Evolutionary conservation across 1,140 invertebrate species (phyloP).

Genomic region (Episyrphus balteatus): DNA sequence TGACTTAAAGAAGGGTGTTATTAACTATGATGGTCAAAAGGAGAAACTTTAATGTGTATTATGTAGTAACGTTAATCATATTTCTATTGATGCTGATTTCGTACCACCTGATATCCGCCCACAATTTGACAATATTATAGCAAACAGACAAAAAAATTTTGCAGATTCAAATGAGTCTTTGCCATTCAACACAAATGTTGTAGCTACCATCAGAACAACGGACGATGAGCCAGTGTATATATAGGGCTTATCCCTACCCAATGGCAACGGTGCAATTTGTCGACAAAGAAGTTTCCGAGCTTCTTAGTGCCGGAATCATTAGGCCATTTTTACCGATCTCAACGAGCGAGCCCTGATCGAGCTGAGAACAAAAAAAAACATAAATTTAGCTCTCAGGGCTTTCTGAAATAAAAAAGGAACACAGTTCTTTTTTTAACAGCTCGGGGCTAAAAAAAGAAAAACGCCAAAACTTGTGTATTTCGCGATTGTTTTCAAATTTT

Average conservation of each 20-base stretch:
- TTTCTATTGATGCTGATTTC: not conserved
- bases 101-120: too few species aligned
- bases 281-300: not conserved
- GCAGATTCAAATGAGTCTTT: not conserved
- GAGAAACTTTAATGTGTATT: not conserved
- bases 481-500: too few species aligned
- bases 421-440: too few species aligned
- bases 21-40: not conserved
- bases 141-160: too few species aligned
- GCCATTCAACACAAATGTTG: conserved; percentile 2
- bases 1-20: not conserved
- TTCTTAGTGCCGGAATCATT: not conserved
- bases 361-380: too few species aligned
- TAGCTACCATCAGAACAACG: not conserved
- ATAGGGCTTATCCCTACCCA: conserved; percentile 1
- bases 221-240: conserved; percentile 1
- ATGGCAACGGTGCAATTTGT: not conserved
- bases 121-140: too few species aligned
- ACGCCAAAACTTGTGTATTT: too few species aligned
- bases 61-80: not conserved
- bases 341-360: too few species aligned
- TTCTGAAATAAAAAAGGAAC: too few species aligned
- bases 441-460: too few species aligned
- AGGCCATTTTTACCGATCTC: too few species aligned
- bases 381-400: too few species aligned